Conservation (phyloP, 2,797 vertebrate genomes). For the Sebastes matsubarae region DNA sequence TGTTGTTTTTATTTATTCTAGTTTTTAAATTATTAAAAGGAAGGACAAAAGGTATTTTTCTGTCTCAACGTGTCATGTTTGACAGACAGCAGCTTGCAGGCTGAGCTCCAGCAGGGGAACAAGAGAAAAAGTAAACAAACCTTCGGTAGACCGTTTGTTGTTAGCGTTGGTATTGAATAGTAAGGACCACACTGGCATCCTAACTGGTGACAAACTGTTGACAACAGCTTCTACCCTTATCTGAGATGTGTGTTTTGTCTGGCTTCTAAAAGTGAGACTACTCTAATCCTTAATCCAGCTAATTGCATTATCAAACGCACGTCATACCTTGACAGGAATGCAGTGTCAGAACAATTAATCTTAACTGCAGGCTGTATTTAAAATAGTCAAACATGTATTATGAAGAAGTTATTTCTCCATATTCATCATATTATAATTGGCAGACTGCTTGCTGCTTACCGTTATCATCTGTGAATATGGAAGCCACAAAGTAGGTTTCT, state of each 20-base stretch:
- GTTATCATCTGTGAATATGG: background rate
- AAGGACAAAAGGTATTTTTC: background rate
- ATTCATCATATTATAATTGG: too few species aligned
- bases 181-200: background rate
- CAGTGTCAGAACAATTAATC: background rate
- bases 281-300: slow-evolving; percentile 37
- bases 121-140: background rate
- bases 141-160: background rate
- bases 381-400: background rate
- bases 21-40: background rate
- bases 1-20: background rate
- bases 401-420: too few species aligned
- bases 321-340: slow-evolving; percentile 14
- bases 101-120: background rate
- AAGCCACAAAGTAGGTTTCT: background rate
- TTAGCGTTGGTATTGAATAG: background rate
- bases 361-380: background rate
- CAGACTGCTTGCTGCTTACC: background rate
- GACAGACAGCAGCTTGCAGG: background rate
- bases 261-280: background rate
- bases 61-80: background rate
- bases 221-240: background rate
- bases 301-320: slow-evolving; percentile 24
- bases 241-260: slow-evolving; percentile 23
- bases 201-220: background rate